These are phyloP conservation scores for Heteromormyrus szaboi DNA, from an alignment of 2,797 vertebrate genomes.

Conservation along the genomic window DNA sequence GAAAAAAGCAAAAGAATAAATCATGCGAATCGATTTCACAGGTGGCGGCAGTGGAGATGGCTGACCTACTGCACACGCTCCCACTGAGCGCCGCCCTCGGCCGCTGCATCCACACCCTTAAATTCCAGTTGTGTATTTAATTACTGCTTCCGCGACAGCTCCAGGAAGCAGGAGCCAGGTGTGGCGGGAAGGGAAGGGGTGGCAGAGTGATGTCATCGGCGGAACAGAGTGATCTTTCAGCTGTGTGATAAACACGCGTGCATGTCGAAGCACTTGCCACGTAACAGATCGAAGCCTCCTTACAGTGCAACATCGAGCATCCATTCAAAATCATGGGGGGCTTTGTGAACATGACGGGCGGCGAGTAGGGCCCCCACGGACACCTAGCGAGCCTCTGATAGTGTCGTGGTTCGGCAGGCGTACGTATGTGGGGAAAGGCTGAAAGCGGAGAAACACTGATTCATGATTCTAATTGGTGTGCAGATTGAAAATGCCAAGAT, in stretches of 20 bases:
- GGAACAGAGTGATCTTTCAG: neutral
- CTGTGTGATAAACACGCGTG: neutral
- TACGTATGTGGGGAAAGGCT: neutral
- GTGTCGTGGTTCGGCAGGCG: neutral
- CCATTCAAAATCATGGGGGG: neutral
- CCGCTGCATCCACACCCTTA: neutral
- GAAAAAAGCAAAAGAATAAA: neutral
- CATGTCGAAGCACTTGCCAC: neutral
- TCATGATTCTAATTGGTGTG: constrained; percentile 4
- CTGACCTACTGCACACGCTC: neutral
- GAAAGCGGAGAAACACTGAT: neutral
- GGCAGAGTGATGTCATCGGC: neutral
- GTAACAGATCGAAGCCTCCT: neutral
- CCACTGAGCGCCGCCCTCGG: neutral
- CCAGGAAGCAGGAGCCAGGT: neutral
- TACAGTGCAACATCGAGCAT: neutral
- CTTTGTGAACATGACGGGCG: neutral
- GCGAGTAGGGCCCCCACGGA: constrained; percentile 23
- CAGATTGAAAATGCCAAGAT: constrained; percentile 4
- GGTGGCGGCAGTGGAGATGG: too few relatives aligned
- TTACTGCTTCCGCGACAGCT: constrained; percentile 20
- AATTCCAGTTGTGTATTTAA: neutral
- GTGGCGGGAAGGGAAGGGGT: neutral
- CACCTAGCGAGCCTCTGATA: neutral
- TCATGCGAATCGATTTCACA: neutral